Evolutionary conservation across 2,888 invertebrate genomes (phyloP), one percentile per base, ranked within the genome.

Genomic region (Stenodera caucasica): DNA sequence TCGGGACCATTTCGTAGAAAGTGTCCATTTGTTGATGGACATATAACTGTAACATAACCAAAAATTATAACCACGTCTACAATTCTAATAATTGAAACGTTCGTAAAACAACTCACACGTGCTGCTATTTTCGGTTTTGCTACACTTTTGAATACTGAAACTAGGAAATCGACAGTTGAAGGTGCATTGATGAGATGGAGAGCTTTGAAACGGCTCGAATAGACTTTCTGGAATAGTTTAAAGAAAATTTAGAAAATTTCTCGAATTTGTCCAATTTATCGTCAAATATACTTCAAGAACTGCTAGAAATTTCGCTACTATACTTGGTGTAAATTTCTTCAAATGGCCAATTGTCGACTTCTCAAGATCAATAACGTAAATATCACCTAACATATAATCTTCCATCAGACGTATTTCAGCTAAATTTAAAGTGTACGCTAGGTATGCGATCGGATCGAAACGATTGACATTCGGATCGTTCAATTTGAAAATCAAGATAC

Each of bases 121-220:
- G 81, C 79, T 35, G 80, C 71, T 1, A 83, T 66, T 66, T 84
- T 84, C 1, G 80, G 78, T 40, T 78, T 81, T 23, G 82, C 66
- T 60, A 82, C 77, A 58, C 77, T 79, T 62, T 80, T 83, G 63
- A 82, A 71, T 7, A 83, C 71, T 8, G 69, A 76, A 0, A 82
- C 63, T 8, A 75, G 53, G 0, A 80, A 65, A 26, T 80, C 78
- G 15, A 72, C 55, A 0, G 80, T 71, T 1, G 73, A 67, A 0
- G 81, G 81, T 0, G 81, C 76, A 58, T 84, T 83, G 0, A 85
- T 55, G 0, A 83, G 67, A 63, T 85, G 83, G 9, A 84, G 79
- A 0, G 77, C 78, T 26, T 77, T 75, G 0, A 84, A 70, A 55
- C 80, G 77, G 4, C 79, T 70, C 0, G 82, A 81, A 11, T 80